Evolutionary conservation across 23 tunicate genomes (phyloP).

Genomic region (Aplidium turbinatum): DNA sequence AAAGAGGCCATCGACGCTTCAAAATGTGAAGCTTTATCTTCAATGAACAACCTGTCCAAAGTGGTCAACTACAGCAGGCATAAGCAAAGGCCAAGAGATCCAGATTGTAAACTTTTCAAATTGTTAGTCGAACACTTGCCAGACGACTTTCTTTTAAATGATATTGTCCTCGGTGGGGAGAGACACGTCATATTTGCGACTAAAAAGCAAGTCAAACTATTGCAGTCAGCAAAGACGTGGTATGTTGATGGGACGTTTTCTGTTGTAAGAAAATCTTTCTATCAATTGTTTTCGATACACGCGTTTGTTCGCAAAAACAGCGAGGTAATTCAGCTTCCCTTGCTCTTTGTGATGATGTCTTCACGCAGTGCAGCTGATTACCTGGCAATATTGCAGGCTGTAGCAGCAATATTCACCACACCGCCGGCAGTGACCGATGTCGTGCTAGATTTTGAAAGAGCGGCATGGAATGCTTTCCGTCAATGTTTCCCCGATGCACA

Average conservation of each 20-base stretch:
- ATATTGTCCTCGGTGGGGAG: neutral
- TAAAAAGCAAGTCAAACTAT: neutral
- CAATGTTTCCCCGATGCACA: neutral
- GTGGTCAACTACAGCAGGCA: too few relatives aligned
- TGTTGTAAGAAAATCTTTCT: neutral
- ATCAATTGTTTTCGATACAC: conserved; percentile 3
- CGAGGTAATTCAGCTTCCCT: neutral
- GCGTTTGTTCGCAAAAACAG: neutral
- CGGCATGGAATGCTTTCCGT: neutral
- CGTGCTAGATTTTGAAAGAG: conserved; percentile 1
- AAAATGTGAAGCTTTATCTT: too few relatives aligned
- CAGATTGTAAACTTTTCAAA: too few relatives aligned
- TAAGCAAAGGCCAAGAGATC: neutral
- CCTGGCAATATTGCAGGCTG: neutral
- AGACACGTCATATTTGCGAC: neutral
- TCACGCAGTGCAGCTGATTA: neutral
- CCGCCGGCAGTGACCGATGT: neutral
- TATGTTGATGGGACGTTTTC: neutral
- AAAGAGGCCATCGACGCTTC: too few relatives aligned
- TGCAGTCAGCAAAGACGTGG: neutral
- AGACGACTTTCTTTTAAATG: conserved; percentile 3
- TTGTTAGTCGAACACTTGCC: conserved; percentile 9
- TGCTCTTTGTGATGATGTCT: neutral
- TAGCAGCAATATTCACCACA: neutral
- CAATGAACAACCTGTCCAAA: too few relatives aligned